These are phyloP conservation scores for Laticauda colubrina DNA, from an alignment of 2,113 vertebrate genomes.

Conservation along the genomic window DNA sequence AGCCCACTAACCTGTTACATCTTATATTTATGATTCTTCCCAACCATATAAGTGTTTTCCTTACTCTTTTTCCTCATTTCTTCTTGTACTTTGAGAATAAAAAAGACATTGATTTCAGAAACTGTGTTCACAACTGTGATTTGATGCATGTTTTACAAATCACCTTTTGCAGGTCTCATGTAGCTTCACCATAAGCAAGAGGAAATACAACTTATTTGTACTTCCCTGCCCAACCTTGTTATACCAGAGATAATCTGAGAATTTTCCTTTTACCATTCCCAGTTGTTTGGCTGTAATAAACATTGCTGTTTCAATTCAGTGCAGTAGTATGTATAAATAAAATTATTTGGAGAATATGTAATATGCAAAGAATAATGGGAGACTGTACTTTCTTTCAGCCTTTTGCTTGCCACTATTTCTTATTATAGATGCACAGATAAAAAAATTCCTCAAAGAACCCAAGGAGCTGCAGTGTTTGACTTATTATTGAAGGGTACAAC, in stretches of 20 bases:
- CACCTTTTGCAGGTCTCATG: neutral
- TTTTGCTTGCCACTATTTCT: neutral
- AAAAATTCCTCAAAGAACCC: neutral
- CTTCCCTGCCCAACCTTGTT: neutral
- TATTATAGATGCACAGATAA: neutral
- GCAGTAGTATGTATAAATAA: neutral
- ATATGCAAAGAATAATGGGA: neutral
- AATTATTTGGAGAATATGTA: neutral
- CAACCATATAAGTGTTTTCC: constrained; percentile 59
- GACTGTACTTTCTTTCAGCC: neutral
- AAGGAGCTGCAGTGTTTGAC: neutral
- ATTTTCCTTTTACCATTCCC: neutral
- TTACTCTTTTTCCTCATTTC: neutral
- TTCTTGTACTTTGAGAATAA: constrained; percentile 39
- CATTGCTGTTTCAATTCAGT: neutral
- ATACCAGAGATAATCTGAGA: neutral
- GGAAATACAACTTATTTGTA: neutral
- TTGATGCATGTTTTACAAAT: neutral
- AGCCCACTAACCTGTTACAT: constrained; percentile 53
- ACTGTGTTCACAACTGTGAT: neutral
- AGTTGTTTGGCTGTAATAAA: neutral
- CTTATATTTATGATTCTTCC: constrained; percentile 64
- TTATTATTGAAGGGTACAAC: neutral
- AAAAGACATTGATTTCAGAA: constrained; percentile 28
- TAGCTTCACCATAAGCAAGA: neutral